These are phyloP conservation scores for Volucella inanis DNA, from an alignment of 2,888 invertebrate genomes.

Conservation along the genomic window DNA sequence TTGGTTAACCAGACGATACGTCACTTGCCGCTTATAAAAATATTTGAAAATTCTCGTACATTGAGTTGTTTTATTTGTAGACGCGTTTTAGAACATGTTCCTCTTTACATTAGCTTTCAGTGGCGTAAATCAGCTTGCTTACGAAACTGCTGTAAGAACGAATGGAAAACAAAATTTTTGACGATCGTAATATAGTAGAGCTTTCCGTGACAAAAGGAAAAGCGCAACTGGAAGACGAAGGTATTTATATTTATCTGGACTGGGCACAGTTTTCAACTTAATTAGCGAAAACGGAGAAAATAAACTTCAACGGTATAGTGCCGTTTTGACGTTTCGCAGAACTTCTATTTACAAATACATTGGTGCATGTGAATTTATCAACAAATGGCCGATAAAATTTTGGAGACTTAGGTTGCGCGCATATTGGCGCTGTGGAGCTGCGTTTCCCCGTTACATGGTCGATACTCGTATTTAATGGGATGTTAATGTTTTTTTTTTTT, in stretches of 20 bases:
- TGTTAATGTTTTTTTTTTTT: too few species aligned
- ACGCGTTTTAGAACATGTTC: slow-evolving; percentile 29
- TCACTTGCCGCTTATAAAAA: slow-evolving; percentile 19
- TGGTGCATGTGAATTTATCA: neutral
- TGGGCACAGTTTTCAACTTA: neutral
- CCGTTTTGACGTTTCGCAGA: neutral
- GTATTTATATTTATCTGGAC: slow-evolving; percentile 7
- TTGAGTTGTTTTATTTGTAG: neutral
- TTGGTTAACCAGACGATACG: slow-evolving; percentile 22
- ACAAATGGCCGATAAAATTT: too few species aligned
- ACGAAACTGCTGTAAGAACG: neutral
- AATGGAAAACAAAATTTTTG: neutral
- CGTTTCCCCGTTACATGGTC: too few species aligned
- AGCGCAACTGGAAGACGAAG: slow-evolving; percentile 34
- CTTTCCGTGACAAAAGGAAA: slow-evolving; percentile 15
- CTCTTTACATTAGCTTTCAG: slow-evolving; percentile 22
- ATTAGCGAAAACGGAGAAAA: neutral
- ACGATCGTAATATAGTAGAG: neutral
- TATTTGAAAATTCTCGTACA: neutral
- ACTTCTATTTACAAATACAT: neutral
- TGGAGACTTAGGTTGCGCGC: too few species aligned
- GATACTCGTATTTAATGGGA: too few species aligned
- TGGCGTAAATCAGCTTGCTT: slow-evolving; percentile 24
- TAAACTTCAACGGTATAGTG: neutral
- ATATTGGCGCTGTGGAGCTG: too few species aligned